These are phyloP conservation scores for Tetropium fuscum DNA, from an alignment of 2,888 invertebrate genomes.

Conservation along the genomic window DNA sequence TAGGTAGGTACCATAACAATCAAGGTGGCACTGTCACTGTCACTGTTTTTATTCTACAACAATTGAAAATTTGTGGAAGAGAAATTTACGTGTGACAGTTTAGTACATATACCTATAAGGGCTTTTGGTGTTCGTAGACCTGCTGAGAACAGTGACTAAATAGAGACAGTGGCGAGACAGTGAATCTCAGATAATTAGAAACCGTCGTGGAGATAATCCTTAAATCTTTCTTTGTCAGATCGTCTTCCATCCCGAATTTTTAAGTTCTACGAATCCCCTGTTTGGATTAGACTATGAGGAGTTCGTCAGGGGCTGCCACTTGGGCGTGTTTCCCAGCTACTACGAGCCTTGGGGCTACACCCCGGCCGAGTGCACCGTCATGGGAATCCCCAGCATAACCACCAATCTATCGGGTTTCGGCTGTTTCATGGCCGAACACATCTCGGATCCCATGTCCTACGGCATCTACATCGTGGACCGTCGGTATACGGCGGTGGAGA, in stretches of 20 bases:
- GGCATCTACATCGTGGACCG: slow-evolving; percentile 99
- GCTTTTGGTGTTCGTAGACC: too few relatives aligned
- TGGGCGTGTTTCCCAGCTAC: slow-evolving; percentile 99
- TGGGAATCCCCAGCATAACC: slow-evolving; percentile 99
- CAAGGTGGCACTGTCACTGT: too few relatives aligned
- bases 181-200: too few relatives aligned
- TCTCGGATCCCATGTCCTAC: slow-evolving; percentile 97
- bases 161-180: too few relatives aligned
- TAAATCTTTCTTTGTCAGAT: slow-evolving; percentile 77
- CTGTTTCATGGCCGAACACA: slow-evolving; percentile 98
- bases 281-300: slow-evolving; percentile 99
- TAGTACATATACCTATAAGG: too few relatives aligned
- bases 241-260: slow-evolving; percentile 99
- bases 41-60: too few relatives aligned
- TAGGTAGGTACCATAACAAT: too few relatives aligned
- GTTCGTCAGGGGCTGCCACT: slow-evolving; percentile 98
- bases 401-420: slow-evolving; percentile 99
- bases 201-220: too few relatives aligned
- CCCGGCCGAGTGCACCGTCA: slow-evolving; percentile 99
- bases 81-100: too few relatives aligned
- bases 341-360: slow-evolving; percentile 99
- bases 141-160: too few relatives aligned
- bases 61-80: too few relatives aligned
- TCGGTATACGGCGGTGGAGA: slow-evolving; percentile 89
- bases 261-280: slow-evolving; percentile 96